A percentile compares a stretch with the other conserved stretches of the same genome.
These are phyloP conservation scores for Cataglyphis altisquamis DNA, from an alignment of 2,888 invertebrate genomes.

Conservation along the genomic window DNA sequence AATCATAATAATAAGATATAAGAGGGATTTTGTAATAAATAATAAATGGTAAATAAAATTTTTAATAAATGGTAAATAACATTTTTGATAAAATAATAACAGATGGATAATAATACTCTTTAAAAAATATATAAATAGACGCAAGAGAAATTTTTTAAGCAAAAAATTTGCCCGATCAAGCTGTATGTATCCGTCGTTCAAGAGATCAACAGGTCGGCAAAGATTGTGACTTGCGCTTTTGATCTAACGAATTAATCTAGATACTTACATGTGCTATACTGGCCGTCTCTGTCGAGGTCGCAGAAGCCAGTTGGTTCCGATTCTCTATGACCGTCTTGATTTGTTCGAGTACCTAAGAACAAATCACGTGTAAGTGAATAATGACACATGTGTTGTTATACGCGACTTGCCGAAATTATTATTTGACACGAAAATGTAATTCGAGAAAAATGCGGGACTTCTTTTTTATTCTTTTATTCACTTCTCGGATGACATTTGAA, in stretches of 20 bases:
- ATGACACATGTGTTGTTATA: conserved; percentile 57
- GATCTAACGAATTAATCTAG: conserved; percentile 23
- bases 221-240: neutral
- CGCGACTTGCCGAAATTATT: conserved; percentile 52
- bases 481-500: neutral
- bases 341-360: conserved; percentile 84
- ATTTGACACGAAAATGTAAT: neutral
- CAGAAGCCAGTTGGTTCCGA: conserved; percentile 82
- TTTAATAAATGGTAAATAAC: neutral
- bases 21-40: neutral
- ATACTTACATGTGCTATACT: conserved; percentile 79
- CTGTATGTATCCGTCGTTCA: neutral
- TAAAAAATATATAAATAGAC: neutral
- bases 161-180: neutral
- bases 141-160: neutral
- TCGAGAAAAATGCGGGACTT: neutral
- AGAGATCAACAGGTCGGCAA: neutral
- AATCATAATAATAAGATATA: neutral
- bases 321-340: conserved; percentile 85
- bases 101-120: too few species aligned
- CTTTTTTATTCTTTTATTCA: neutral
- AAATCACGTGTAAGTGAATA: conserved; percentile 52
- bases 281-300: conserved; percentile 77
- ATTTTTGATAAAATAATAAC: neutral
- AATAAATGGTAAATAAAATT: neutral